Base-by-base conservation (phyloP, 2,888 invertebrate genomes). In the Charanyca ferruginea region DNA sequence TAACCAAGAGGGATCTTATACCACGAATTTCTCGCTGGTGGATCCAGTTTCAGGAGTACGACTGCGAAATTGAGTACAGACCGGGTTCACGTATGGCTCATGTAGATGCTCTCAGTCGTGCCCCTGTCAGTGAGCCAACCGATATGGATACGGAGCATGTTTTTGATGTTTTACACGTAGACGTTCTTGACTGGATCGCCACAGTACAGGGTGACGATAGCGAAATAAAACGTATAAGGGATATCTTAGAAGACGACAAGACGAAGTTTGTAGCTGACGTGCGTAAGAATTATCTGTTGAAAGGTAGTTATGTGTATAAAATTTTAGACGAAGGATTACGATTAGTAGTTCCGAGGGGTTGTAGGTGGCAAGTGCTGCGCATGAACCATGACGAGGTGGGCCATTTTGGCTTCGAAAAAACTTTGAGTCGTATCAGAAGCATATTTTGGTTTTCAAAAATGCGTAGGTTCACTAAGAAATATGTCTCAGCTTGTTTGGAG, bases 21-120 rank as follows among this genome's bases (percentile, higher is more conserved):
- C n/a, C n/a, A n/a, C n/a, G n/a, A n/a, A n/a, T n/a, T n/a, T n/a
- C n/a, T n/a, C n/a, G n/a, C n/a, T n/a, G n/a, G n/a, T n/a, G n/a
- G n/a, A n/a, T n/a, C n/a, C n/a, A n/a, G n/a, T n/a, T n/a, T n/a
- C n/a, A n/a, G n/a, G n/a, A n/a, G n/a, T n/a, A n/a, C n/a, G n/a
- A n/a, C n/a, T n/a, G n/a, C n/a, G n/a, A n/a, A n/a, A n/a, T n/a
- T n/a, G n/a, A n/a, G n/a, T n/a, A n/a, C n/a, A n/a, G n/a, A n/a
- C n/a, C n/a, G n/a, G n/a, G n/a, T n/a, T 25, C 32, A 25, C 44
- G 59, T 9, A 87, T 87, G 85, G 23, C 72, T 4, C 88, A 88
- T 44, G 85, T 85, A 4, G 86, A 88, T 47, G 85, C 85, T 7
- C 73, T 88, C 2, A 85, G 85, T 54, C 49, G 49, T 16, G 55